Percentiles rank a stretch among this genome's conserved stretches.
Conservation (phyloP, 1,140 invertebrate genomes). For the Sarcophaga peregrina region DNA sequence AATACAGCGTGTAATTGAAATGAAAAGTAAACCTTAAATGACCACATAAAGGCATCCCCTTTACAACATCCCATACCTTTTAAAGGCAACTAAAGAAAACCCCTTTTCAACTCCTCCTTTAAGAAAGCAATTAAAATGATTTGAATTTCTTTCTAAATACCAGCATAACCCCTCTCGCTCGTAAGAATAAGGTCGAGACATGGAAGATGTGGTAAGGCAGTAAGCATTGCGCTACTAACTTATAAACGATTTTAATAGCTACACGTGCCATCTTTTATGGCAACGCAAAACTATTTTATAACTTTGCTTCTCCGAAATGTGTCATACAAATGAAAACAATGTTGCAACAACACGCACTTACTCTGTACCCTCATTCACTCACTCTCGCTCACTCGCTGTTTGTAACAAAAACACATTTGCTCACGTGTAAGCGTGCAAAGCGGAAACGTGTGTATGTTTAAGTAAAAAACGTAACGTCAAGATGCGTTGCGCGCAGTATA, state of each 20-base stretch:
- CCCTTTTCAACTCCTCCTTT: no score
- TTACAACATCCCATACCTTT: not conserved
- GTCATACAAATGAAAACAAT: conserved; percentile 11
- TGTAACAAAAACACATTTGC: no score
- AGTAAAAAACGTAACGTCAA: no score
- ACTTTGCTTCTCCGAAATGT: not conserved
- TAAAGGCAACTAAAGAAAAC: not conserved
- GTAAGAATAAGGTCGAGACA: no score
- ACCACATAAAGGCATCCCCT: not conserved
- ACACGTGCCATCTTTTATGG: conserved; percentile 30
- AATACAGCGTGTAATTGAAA: conserved; percentile 35
- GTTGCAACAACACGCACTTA: conserved; percentile 25
- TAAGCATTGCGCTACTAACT: not conserved
- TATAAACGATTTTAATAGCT: conserved; percentile 20
- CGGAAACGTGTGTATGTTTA: not conserved
- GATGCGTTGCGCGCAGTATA: no score
- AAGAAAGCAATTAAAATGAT: no score
- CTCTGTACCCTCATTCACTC: not conserved
- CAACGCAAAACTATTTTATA: not conserved
- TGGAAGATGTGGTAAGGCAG: not conserved
- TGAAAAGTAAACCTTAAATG: conserved; percentile 37
- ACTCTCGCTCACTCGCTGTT: not conserved
- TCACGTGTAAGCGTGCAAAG: not conserved
- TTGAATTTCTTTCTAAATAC: no score
- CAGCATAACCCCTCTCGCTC: no score